A percentile compares a stretch with the other conserved stretches of the same genome.
Evolutionary conservation across 2,113 vertebrate genomes (phyloP).

Genomic region (Phycodurus eques): DNA sequence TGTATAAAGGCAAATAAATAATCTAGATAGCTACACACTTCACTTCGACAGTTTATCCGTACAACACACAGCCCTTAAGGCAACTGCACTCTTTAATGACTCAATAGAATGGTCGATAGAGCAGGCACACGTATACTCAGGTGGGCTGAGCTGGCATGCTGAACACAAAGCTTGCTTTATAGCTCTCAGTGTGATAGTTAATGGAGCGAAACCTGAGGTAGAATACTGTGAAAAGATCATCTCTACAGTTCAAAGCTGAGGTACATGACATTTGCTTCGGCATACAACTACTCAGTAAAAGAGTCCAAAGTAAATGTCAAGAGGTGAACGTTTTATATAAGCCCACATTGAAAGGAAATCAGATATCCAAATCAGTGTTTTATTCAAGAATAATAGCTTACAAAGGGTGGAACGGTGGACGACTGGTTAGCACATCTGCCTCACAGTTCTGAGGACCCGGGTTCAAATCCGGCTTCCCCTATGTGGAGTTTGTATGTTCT

Average conservation of each 20-base stretch:
- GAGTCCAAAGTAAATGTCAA: background rate
- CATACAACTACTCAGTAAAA: background rate
- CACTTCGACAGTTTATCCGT: conserved; percentile 43
- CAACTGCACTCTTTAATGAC: conserved; percentile 48
- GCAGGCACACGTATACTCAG: conserved; percentile 49
- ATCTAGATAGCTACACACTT: conserved; percentile 28
- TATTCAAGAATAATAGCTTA: background rate
- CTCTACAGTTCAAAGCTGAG: conserved; percentile 15
- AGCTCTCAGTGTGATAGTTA: conserved; percentile 42
- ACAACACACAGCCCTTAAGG: conserved; percentile 24
- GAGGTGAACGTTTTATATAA: background rate
- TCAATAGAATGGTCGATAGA: conserved; percentile 62
- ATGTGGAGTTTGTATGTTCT: too few species aligned
- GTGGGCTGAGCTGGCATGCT: conserved; percentile 53
- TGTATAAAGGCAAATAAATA: conserved; percentile 51
- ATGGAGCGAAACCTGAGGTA: conserved; percentile 41
- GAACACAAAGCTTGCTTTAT: conserved; percentile 41
- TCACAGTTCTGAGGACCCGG: too few species aligned
- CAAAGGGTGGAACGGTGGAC: background rate
- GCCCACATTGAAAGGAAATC: background rate
- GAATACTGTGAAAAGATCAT: conserved; percentile 31
- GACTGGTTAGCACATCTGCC: too few species aligned
- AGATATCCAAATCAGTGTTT: background rate
- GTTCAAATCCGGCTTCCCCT: too few species aligned
- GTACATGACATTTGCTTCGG: conserved; percentile 14